Conservation (phyloP, 2,797 vertebrate species). For the Bryconaethiops microstoma region DNA sequence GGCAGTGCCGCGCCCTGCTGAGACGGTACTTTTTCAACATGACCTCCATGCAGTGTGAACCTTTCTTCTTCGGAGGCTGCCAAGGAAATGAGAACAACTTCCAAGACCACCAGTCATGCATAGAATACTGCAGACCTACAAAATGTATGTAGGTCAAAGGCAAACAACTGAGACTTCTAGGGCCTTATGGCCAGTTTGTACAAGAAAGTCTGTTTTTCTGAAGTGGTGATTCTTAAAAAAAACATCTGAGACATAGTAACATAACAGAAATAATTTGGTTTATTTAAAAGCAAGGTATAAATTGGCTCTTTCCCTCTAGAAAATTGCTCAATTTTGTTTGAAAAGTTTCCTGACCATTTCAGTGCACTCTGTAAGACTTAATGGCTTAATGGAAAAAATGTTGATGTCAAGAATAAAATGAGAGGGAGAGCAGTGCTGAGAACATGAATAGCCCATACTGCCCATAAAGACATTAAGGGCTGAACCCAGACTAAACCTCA, state of each 20-base stretch:
- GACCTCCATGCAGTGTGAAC: conserved; percentile 86
- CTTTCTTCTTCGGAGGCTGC: conserved; percentile 82
- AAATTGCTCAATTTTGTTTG: background rate
- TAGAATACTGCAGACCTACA: conserved; percentile 80
- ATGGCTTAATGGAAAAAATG: conserved; percentile 14
- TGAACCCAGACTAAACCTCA: background rate
- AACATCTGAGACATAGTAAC: no score
- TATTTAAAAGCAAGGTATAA: background rate
- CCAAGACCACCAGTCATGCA: conserved; percentile 75
- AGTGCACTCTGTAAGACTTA: background rate
- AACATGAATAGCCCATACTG: background rate
- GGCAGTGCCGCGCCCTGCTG: conserved; percentile 73
- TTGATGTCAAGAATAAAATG: conserved; percentile 20
- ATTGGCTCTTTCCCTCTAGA: background rate
- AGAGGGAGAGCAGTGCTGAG: conserved; percentile 2
- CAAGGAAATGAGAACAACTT: conserved; percentile 84
- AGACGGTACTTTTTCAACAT: conserved; percentile 87
- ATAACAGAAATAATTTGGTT: background rate
- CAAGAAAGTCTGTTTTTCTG: background rate
- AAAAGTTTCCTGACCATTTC: conserved; percentile 1
- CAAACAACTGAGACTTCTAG: background rate
- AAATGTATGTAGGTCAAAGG: conserved; percentile 74
- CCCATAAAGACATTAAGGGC: background rate
- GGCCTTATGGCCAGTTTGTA: background rate
- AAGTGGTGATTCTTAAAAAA: no score